These are phyloP conservation scores for Eilema sororculum DNA, from an alignment of 2,888 invertebrate genomes.

Conservation along the genomic window DNA sequence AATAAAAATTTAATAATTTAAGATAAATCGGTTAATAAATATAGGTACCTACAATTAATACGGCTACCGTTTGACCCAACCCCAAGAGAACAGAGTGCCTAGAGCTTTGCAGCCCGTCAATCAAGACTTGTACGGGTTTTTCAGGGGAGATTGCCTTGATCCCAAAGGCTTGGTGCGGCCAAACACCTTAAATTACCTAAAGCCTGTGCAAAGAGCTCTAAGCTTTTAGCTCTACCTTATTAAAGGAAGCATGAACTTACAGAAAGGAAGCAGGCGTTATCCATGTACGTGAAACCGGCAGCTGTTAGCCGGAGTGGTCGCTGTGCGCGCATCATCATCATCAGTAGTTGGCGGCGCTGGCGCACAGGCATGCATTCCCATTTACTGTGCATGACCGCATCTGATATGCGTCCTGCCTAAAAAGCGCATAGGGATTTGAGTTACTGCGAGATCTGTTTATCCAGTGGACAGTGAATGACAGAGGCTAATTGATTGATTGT, in stretches of 20 bases:
- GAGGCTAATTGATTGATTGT: background rate
- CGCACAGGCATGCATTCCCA: conserved; percentile 76
- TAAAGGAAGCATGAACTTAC: conserved; percentile 59
- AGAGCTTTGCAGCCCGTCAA: too few species aligned
- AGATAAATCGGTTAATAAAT: too few species aligned
- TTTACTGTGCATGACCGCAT: conserved; percentile 74
- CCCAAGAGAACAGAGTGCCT: too few species aligned
- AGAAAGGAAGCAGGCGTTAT: conserved; percentile 79
- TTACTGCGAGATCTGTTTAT: background rate
- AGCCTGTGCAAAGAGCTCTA: too few species aligned
- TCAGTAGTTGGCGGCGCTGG: conserved; percentile 63
- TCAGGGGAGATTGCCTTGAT: too few species aligned
- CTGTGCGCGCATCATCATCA: conserved; percentile 80
- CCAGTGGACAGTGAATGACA: background rate
- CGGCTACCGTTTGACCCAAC: too few species aligned
- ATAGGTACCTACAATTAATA: too few species aligned
- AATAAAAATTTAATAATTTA: conserved; percentile 27
- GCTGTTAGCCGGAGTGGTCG: conserved; percentile 77
- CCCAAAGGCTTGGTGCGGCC: too few species aligned
- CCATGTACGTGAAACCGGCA: conserved; percentile 81
- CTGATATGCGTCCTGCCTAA: conserved; percentile 72
- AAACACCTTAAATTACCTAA: too few species aligned
- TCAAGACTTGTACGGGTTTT: too few species aligned
- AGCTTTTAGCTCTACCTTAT: too few species aligned
- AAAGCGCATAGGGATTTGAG: background rate